Conservation (phyloP, 2,113 vertebrate species). For the Rattus rattus region DNA sequence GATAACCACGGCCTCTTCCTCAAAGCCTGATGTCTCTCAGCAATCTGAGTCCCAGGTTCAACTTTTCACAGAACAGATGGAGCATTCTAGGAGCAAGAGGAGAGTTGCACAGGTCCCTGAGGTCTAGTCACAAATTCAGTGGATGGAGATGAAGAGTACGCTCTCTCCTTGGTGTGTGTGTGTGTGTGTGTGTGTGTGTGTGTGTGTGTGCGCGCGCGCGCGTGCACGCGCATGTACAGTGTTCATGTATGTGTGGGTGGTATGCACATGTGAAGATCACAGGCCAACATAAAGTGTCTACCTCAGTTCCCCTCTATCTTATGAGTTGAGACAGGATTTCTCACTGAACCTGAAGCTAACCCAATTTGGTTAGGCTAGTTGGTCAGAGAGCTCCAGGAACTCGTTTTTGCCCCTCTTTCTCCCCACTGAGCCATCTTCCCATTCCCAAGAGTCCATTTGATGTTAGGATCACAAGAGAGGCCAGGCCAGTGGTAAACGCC, state of each 20-base stretch:
- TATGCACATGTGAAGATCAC: not conserved
- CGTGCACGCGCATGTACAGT: not conserved
- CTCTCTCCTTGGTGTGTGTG: not conserved
- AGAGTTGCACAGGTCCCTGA: not conserved
- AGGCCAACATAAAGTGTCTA: not conserved
- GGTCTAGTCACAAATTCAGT: not conserved
- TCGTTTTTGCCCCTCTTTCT: not conserved
- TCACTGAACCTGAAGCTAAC: not conserved
- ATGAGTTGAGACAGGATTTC: not conserved
- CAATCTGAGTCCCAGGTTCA: not conserved
- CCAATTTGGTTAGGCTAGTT: not conserved
- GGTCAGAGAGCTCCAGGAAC: not conserved
- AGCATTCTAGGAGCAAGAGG: conserved; percentile 32
- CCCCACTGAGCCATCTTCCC: not conserved
- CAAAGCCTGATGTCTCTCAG: not conserved
- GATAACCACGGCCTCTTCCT: not conserved
- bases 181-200: not conserved
- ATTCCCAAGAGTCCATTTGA: not conserved
- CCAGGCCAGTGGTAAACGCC: not conserved
- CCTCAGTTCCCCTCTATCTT: not conserved
- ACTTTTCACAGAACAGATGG: not conserved
- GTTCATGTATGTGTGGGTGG: not conserved
- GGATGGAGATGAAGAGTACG: not conserved
- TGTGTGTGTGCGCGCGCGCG: no score
- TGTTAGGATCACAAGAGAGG: not conserved